Evolutionary conservation across 2,888 invertebrate species (phyloP).

Genomic region (Nemotelus nigrinus): DNA sequence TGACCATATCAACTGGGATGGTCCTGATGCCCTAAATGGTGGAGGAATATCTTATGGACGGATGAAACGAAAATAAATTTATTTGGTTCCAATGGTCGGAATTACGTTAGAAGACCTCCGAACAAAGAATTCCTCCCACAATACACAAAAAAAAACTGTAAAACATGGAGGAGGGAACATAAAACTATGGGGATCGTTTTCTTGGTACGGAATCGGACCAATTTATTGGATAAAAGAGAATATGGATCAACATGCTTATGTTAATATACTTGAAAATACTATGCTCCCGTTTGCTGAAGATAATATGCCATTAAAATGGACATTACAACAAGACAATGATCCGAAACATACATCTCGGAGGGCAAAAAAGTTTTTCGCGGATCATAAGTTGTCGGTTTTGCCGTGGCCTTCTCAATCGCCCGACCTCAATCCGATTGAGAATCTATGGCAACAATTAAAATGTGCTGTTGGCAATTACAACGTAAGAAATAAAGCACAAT

Average conservation of each 20-base stretch:
- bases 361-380: conserved; percentile 5
- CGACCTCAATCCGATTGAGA: background rate
- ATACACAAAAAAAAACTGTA: background rate
- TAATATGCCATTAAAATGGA: background rate
- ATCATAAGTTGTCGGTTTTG: conserved; percentile 13
- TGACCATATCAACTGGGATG: conserved; percentile 1
- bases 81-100: background rate
- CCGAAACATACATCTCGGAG: conserved; percentile 3
- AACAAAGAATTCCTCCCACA: background rate
- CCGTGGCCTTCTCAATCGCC: background rate
- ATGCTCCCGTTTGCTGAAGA: conserved; percentile 3
- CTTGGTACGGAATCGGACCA: conserved; percentile 3
- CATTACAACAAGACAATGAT: conserved; percentile 3
- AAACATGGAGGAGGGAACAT: background rate
- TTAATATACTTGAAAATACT: conserved; percentile 1
- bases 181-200: conserved; percentile 1
- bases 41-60: background rate
- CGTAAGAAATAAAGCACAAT: conserved; percentile 15
- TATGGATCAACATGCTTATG: background rate
- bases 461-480: conserved; percentile 19
- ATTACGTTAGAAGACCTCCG: conserved; percentile 1
- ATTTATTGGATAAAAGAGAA: background rate
- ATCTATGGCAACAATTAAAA: conserved; percentile 6
- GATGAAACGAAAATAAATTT: conserved; percentile 6
- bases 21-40: background rate